A percentile compares a stretch with the other conserved stretches of the same genome.
These are phyloP conservation scores for Brachyalestes nurse DNA, from an alignment of 2,797 vertebrate species.

Conservation along the genomic window DNA sequence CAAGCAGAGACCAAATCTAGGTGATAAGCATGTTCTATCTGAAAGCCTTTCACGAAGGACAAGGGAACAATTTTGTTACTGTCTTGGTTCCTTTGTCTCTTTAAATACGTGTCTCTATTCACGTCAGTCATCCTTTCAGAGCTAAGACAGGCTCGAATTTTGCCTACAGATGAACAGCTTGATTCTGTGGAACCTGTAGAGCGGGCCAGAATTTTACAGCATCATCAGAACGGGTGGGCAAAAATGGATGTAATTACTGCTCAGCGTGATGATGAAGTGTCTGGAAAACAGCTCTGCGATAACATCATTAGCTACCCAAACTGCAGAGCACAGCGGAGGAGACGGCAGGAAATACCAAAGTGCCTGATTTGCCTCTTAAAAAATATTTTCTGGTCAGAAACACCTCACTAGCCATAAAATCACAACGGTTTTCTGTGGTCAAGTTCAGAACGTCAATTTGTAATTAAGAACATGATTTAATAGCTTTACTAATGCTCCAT, in stretches of 20 bases:
- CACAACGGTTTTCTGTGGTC: background rate
- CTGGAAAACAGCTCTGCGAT: conserved; percentile 24
- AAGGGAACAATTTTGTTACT: background rate
- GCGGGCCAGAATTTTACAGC: conserved; percentile 2
- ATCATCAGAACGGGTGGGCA: conserved; percentile 6
- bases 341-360: conserved; percentile 40
- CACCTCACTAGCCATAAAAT: background rate
- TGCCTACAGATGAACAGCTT: conserved; percentile 12
- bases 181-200: conserved; percentile 15
- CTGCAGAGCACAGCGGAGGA: background rate
- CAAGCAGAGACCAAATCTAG: conserved; percentile 6
- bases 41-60: background rate
- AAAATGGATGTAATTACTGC: conserved; percentile 32
- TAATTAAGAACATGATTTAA: background rate
- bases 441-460: background rate
- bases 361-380: conserved; percentile 20
- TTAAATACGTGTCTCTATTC: conserved; percentile 15
- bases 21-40: background rate
- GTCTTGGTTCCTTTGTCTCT: conserved; percentile 21
- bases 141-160: conserved; percentile 15
- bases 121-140: background rate
- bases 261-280: conserved; percentile 28
- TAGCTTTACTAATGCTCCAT: background rate
- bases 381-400: conserved; percentile 9
- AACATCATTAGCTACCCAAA: conserved; percentile 32